phyloP scores from a whole-genome alignment of 2,113 vertebrate genomes.

The Sorex araneus region DNA sequence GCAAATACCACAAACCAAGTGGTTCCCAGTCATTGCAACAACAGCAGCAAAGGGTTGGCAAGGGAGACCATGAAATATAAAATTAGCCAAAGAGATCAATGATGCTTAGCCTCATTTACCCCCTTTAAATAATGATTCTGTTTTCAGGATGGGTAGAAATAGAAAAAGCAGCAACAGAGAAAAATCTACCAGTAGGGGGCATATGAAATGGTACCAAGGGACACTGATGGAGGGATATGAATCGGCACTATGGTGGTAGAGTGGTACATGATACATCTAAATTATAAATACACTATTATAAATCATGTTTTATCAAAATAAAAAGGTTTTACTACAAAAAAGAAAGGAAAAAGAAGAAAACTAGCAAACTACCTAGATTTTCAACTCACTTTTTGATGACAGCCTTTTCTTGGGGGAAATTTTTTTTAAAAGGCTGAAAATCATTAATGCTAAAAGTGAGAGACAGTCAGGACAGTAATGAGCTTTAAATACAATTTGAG shows the following conservation, averaged over 20 bases:
- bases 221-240: too few relatives aligned
- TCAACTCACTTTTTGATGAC: not conserved
- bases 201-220: too few relatives aligned
- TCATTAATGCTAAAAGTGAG: not conserved
- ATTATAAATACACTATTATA: too few relatives aligned
- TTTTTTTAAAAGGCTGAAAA: not conserved
- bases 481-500: not conserved
- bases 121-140: not conserved
- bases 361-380: not conserved
- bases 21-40: too few relatives aligned
- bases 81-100: not conserved
- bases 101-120: not conserved
- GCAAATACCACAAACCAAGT: too few relatives aligned
- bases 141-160: slow-evolving; percentile 32
- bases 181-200: not conserved
- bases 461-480: not conserved
- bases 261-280: too few relatives aligned
- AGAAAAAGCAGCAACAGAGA: not conserved
- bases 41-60: too few relatives aligned
- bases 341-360: too few relatives aligned
- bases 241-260: too few relatives aligned
- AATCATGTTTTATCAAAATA: too few relatives aligned
- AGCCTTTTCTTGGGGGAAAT: not conserved
- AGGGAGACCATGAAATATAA: too few relatives aligned
- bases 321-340: too few relatives aligned